Conservation (phyloP, 2,888 invertebrate genomes). For the Brachyptera putata region DNA sequence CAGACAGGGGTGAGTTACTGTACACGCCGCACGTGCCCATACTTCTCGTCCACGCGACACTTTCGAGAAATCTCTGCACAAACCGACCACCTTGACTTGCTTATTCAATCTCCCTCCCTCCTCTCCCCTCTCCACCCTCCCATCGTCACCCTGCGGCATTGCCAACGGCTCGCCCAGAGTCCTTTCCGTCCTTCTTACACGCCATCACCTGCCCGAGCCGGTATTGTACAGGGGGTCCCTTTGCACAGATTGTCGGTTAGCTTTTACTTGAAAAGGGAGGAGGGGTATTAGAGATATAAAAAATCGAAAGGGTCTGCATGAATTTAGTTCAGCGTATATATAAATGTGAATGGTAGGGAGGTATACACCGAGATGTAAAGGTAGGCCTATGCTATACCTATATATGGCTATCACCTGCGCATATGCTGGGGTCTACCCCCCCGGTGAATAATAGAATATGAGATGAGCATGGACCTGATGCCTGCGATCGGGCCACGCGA, state of each 20-base stretch:
- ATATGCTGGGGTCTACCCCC: not conserved
- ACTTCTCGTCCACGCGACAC: conserved; percentile 11
- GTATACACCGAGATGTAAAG: conserved; percentile 9
- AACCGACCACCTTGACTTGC: conserved; percentile 12
- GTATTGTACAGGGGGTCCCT: conserved; percentile 24
- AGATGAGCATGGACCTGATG: conserved; percentile 15
- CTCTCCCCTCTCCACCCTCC: not conserved
- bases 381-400: not conserved
- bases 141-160: conserved; percentile 2
- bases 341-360: not conserved
- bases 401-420: conserved; percentile 9
- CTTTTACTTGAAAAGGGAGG: conserved; percentile 20
- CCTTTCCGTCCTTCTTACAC: conserved; percentile 12
- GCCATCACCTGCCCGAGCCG: conserved; percentile 25
- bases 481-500: conserved; percentile 16
- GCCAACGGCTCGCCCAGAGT: conserved; percentile 25
- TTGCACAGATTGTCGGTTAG: conserved; percentile 31
- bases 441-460: conserved; percentile 12
- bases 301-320: conserved; percentile 27
- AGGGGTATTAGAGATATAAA: conserved; percentile 18
- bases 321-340: conserved; percentile 23
- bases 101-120: not conserved
- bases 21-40: conserved; percentile 11
- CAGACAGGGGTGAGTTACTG: conserved; percentile 8
- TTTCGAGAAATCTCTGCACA: conserved; percentile 15